Evolutionary conservation across 2,888 invertebrate species (phyloP), one percentile per base, ranked within the genome.

Genomic region (Parnassius glacialis): DNA sequence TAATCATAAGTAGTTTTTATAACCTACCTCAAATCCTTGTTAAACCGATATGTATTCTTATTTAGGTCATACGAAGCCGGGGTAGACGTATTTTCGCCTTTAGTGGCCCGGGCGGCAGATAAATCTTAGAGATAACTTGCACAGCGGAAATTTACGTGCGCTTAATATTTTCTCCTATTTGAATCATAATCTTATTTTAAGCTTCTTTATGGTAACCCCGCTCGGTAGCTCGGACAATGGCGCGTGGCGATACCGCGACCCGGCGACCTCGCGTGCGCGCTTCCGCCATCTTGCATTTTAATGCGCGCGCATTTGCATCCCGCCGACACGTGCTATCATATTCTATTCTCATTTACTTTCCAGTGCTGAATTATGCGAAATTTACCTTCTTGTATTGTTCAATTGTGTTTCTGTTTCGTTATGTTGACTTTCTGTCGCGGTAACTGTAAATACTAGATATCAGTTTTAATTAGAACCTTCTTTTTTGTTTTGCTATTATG

Each of bases 241-340:
- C 88, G 89, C 89, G 89, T 87, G 87, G 90, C 90, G 89, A 90
- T 84, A 76, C 69, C 76, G 76, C 84, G 89, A 88, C 90, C 89
- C 76, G 74, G 72, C 84, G 90, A 90, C 90, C 90, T 89, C 88
- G 88, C 90, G 90, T 88, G 89, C 86, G 85, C 82, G 89, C 89
- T 88, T 88, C 90, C 89, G 88, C 89, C 88, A 88, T 89, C 87
- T 87, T 85, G 87, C 83, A 90, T 90, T 87, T 85, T 84, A 89
- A 90, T 90, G 89, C 81, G 81, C 79, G 69, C 76, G 77, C 76
- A 87, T 89, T 87, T 85, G 86, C 87, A 88, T 87, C 74, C 75
- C 72, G 72, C 74, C 69, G 80, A 85, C 87, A 84, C 87, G 87
- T 87, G 86, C 84, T 83, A 83, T 87, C 83, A 86, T 87, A 84